Base-by-base conservation (phyloP, 2,888 invertebrate species). In the Galerucella pusilla region DNA sequence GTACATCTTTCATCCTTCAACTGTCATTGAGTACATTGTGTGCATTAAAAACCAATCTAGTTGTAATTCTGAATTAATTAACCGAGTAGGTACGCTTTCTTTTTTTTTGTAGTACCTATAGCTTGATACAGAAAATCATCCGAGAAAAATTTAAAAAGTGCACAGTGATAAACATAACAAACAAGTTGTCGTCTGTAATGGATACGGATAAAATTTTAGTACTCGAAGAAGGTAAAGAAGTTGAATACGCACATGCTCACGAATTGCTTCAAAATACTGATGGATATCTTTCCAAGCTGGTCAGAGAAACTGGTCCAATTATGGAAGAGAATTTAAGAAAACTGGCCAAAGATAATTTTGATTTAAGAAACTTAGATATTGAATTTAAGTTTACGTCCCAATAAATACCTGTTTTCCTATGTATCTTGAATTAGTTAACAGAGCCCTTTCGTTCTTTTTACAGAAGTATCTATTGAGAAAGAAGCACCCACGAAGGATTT, bases 111-210 rank as follows among this genome's bases (percentile, higher is more conserved):
- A 93, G 93, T 80, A 95, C 95, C 59, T 94, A 95, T 83, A 91
- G 90, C 0, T 86, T 95, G n/a, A 95, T 95, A 76, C 95, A 95
- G 84, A 90, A 89, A 52, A 93, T 94, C 0, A 94, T 96, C 74
- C 88, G 94, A 75, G 89, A 89, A 69, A 94, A 94, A 85, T 95
- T 95, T 84, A 90, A 89, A 2, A 89, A 91, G 20, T 95, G 94
- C 85, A 95, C 95, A 0, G 94, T 96, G 20, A 90, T 96, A 52
- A 95, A 95, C 1, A 94, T 96, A 64, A 95, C 96, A 42, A 95
- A 96, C 87, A 90, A 95, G 57, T 89, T 96, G 6, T 95, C 96
- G 0, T 93, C 97, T 0, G 94, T 96, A 68, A 95, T 96, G 93
- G 95, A 96, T 35, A 94, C 93, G 0, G 94, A 95, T 88, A 91